phyloP scores from a whole-genome alignment of 2,113 vertebrate species.

The Ascaphus truei region DNA sequence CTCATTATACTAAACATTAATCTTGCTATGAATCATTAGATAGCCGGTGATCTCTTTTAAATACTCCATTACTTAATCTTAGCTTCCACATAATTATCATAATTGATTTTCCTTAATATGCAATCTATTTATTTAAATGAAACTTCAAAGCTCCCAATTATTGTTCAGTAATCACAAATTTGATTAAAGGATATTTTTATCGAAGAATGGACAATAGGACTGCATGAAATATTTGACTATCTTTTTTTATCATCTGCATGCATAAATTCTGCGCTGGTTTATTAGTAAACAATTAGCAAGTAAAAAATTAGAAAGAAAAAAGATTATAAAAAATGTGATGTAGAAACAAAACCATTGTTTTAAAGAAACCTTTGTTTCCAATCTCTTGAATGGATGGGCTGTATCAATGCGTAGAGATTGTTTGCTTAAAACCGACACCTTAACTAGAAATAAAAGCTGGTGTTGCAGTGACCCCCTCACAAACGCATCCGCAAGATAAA shows the following conservation, averaged over 20 bases:
- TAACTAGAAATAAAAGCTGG: slow-evolving; percentile 41
- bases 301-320: not conserved
- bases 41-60: not conserved
- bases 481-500: slow-evolving; percentile 44
- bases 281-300: not conserved
- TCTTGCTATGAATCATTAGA: not conserved
- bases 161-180: not conserved
- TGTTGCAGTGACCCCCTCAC: slow-evolving; percentile 43
- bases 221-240: not conserved
- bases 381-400: not conserved
- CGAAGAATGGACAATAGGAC: not conserved
- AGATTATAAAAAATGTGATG: not conserved
- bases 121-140: not conserved
- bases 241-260: not conserved
- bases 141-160: not conserved
- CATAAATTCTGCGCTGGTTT: not conserved
- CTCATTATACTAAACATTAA: not conserved
- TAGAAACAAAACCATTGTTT: no score
- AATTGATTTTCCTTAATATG: not conserved
- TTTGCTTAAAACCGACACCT: not conserved
- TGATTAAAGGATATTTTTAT: not conserved
- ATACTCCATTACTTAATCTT: not conserved
- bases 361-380: not conserved
- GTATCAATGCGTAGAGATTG: not conserved
- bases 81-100: not conserved